A percentile compares a stretch with the other conserved stretches of the same genome.
These are phyloP conservation scores for Conus ventricosus DNA, from an alignment of 1,140 invertebrate genomes.

Conservation along the genomic window DNA sequence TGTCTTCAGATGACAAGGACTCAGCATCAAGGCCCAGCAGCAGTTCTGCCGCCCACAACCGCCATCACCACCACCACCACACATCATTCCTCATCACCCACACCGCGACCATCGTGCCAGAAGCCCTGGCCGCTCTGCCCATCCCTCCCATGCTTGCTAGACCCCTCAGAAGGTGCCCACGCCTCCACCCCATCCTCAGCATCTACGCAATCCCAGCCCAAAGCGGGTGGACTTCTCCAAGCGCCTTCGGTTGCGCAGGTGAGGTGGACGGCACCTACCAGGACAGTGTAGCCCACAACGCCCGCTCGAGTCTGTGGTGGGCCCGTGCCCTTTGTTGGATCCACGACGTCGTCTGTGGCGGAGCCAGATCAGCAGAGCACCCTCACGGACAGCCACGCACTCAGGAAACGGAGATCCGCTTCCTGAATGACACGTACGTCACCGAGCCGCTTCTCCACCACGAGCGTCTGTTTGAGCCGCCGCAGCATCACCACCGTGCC, in stretches of 20 bases:
- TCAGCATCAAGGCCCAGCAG: neutral
- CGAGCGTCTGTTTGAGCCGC: neutral
- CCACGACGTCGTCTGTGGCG: neutral
- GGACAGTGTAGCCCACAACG: constrained; percentile 40
- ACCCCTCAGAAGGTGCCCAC: neutral
- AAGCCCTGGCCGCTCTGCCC: too few relatives aligned
- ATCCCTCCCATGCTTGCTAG: neutral
- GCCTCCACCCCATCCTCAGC: neutral
- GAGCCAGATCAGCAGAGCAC: neutral
- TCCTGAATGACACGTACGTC: constrained; percentile 49
- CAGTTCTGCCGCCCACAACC: neutral
- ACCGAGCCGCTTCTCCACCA: neutral
- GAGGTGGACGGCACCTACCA: constrained; percentile 46
- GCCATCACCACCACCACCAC: neutral
- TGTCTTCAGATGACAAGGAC: constrained; percentile 23
- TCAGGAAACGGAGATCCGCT: constrained; percentile 57
- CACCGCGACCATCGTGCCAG: too few relatives aligned
- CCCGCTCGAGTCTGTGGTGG: neutral
- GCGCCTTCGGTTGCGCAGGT: constrained; percentile 41
- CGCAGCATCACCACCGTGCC: neutral
- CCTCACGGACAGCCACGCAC: constrained; percentile 32
- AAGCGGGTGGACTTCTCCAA: constrained; percentile 48
- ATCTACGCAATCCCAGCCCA: constrained; percentile 26
- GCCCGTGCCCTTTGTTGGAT: neutral
- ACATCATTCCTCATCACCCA: neutral